Evolutionary conservation across 2,797 vertebrate genomes (phyloP).

Genomic region (Galago senegalensis): DNA sequence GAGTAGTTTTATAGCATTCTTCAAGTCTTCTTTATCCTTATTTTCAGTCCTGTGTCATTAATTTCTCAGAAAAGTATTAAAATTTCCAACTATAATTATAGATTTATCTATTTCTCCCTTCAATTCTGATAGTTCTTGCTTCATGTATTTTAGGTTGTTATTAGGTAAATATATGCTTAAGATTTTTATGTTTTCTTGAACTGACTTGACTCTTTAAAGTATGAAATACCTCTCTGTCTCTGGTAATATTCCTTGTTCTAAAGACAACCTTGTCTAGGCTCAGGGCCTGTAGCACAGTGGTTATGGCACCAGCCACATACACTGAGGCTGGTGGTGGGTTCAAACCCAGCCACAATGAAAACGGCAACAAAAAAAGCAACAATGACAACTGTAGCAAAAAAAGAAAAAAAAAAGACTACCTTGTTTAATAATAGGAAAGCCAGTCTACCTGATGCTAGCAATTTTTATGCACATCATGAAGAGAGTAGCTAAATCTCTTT

Average conservation of each 20-base stretch:
- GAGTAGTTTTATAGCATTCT: background rate
- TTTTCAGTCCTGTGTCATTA: background rate
- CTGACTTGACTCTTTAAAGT: background rate
- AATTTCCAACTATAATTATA: background rate
- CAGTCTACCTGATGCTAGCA: background rate
- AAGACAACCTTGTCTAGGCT: background rate
- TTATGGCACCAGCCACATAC: too few species aligned
- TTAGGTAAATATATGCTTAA: background rate
- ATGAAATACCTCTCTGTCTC: slow-evolving; percentile 29
- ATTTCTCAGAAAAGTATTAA: background rate
- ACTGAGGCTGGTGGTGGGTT: too few species aligned
- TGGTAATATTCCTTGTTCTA: background rate
- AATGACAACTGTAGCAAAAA: too few species aligned
- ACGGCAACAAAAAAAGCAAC: too few species aligned
- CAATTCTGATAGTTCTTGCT: background rate
- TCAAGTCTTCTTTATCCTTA: background rate
- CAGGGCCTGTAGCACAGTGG: too few species aligned
- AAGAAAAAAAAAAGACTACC: background rate
- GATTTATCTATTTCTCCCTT: background rate
- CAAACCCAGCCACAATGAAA: too few species aligned
- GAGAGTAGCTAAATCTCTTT: slow-evolving; percentile 33
- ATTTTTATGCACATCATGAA: background rate
- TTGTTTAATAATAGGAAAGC: slow-evolving; percentile 41
- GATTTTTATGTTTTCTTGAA: background rate
- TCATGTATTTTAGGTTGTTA: background rate